A percentile compares a stretch with the other conserved stretches of the same genome.
Evolutionary conservation across 2,888 invertebrate species (phyloP).

Genomic region (Stenichneumon culpator): DNA sequence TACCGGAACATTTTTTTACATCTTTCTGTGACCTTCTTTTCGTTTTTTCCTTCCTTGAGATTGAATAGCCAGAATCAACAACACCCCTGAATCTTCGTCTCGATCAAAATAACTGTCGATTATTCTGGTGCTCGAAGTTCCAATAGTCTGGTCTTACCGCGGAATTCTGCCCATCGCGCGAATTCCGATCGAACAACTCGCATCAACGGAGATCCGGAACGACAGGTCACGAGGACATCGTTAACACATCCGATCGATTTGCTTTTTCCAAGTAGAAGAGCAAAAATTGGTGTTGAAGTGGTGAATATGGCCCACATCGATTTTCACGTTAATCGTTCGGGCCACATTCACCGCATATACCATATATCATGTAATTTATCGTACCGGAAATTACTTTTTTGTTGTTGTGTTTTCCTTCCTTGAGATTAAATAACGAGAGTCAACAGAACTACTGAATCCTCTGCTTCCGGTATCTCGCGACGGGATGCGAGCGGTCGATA

Average conservation of each 20-base stretch:
- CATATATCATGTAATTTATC: not conserved
- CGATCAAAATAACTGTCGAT: constrained; percentile 20
- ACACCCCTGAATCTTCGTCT: not conserved
- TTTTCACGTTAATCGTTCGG: not conserved
- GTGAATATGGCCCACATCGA: not conserved
- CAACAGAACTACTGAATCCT: not conserved
- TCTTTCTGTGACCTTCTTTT: not conserved
- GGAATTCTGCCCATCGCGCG: not conserved
- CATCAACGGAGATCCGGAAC: not conserved
- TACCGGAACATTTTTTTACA: not conserved
- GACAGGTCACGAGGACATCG: not conserved
- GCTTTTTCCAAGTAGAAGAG: not conserved
- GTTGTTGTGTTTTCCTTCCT: not conserved
- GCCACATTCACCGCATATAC: not conserved
- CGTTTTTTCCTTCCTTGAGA: not conserved
- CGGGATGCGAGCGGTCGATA: not conserved
- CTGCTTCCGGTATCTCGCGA: constrained; percentile 9
- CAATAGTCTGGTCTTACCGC: not conserved
- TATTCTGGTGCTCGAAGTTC: constrained; percentile 47
- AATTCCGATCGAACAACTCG: not conserved
- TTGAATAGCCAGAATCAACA: not conserved
- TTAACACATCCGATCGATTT: not conserved
- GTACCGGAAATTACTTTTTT: not conserved
- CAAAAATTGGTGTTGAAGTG: not conserved
- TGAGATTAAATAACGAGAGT: not conserved